Evolutionary conservation across 2,888 invertebrate genomes (phyloP).

Genomic region (Frankliniella fusca): DNA sequence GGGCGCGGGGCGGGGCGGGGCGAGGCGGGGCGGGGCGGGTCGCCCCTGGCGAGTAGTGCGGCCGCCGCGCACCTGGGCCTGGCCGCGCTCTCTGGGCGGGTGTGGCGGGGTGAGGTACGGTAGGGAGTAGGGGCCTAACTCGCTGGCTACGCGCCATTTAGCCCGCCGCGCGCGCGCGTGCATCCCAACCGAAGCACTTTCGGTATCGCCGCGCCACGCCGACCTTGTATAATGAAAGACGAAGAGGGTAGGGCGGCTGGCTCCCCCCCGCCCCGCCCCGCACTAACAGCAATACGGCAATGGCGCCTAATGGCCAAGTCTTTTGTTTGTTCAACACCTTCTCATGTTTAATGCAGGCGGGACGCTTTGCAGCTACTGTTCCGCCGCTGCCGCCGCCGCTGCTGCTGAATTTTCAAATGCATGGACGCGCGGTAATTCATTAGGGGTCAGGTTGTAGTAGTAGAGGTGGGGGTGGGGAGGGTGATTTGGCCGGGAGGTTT

Average conservation of each 20-base stretch:
- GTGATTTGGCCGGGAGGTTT: neutral
- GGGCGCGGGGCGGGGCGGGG: neutral
- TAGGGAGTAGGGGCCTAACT: neutral
- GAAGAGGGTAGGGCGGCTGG: neutral
- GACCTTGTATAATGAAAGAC: slow-evolving; percentile 19
- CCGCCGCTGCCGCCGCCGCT: neutral
- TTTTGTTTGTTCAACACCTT: slow-evolving; percentile 13
- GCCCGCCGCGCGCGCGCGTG: neutral
- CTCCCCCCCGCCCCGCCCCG: neutral
- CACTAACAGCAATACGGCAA: neutral
- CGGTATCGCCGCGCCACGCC: neutral
- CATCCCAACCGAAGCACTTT: slow-evolving; percentile 8
- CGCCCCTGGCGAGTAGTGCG: neutral
- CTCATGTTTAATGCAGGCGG: slow-evolving; percentile 10
- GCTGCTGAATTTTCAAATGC: slow-evolving; percentile 17
- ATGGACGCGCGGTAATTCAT: slow-evolving; percentile 2
- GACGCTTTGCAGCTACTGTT: neutral
- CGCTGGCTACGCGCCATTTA: too few species aligned
- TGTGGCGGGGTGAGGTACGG: too few species aligned
- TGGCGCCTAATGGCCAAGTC: slow-evolving; percentile 6
- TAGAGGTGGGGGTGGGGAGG: neutral
- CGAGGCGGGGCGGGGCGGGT: neutral
- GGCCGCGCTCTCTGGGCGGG: too few species aligned
- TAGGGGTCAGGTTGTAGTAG: neutral
- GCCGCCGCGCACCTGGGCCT: too few species aligned